phyloP scores from a whole-genome alignment of 2,797 vertebrate genomes.

The Squalus acanthias region DNA sequence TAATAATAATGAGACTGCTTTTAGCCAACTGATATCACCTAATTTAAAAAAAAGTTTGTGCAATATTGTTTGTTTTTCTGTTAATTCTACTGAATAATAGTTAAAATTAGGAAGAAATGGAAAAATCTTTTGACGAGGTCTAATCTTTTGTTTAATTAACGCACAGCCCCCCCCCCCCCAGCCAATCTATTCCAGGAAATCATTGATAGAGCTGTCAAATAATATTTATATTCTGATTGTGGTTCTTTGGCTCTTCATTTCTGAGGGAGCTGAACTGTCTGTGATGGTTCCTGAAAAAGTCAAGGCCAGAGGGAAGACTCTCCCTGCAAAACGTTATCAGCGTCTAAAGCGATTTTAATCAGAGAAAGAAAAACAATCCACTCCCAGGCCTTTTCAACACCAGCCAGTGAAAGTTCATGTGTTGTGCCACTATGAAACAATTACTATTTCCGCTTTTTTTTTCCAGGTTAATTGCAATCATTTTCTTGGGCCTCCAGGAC shows the following conservation, averaged over 20 bases:
- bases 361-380: conserved; percentile 26
- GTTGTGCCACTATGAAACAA: conserved; percentile 47
- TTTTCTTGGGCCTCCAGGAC: conserved; percentile 43
- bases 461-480: conserved; percentile 49
- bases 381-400: conserved; percentile 33
- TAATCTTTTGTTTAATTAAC: background rate
- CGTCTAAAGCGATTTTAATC: conserved; percentile 6
- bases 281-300: conserved; percentile 18
- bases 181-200: conserved; percentile 9
- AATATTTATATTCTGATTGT: conserved; percentile 10
- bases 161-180: background rate
- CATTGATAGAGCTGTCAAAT: background rate
- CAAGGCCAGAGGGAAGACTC: background rate
- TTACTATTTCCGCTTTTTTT: conserved; percentile 42
- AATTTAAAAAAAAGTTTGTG: background rate
- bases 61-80: background rate
- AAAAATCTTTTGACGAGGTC: background rate
- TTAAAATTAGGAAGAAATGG: background rate
- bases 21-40: background rate
- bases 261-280: background rate
- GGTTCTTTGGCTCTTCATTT: background rate
- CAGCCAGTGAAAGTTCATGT: conserved; percentile 45
- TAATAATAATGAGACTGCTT: too few relatives aligned
- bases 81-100: background rate
- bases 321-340: conserved; percentile 25